Percentiles rank a stretch among this genome's conserved stretches.
Conservation (phyloP, 2,888 invertebrate species). For the Isotomurus palustris region DNA sequence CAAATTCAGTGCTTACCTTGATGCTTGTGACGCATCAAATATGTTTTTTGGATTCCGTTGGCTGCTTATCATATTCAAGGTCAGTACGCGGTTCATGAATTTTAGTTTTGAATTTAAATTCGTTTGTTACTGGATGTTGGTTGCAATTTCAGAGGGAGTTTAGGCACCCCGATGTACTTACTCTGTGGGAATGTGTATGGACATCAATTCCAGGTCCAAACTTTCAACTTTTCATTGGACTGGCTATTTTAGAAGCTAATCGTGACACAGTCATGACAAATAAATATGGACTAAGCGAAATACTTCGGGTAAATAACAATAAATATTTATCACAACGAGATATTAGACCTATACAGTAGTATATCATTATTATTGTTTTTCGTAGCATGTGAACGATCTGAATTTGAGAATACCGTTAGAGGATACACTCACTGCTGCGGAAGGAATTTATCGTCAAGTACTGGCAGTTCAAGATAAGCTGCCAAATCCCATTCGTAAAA, state of each 20-base stretch:
- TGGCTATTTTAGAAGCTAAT: conserved; percentile 88
- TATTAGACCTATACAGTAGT: neutral
- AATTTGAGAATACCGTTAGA: conserved; percentile 80
- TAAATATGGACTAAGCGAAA: conserved; percentile 92
- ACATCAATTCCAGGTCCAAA: conserved; percentile 89
- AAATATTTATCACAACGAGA: neutral
- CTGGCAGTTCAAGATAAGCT: conserved; percentile 60
- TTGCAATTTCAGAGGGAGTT: conserved; percentile 68
- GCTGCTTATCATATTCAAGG: conserved; percentile 85
- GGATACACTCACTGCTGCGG: conserved; percentile 75
- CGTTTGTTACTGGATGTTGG: neutral
- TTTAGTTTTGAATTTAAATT: neutral
- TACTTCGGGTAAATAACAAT: conserved; percentile 68
- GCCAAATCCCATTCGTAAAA: conserved; percentile 65
- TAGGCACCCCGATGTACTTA: conserved; percentile 75
- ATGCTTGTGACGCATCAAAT: conserved; percentile 82
- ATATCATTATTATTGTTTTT: conserved; percentile 47
- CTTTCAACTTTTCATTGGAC: conserved; percentile 88
- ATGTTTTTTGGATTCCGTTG: conserved; percentile 99
- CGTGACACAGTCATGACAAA: conserved; percentile 82
- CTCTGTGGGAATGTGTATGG: conserved; percentile 93
- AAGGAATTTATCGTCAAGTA: conserved; percentile 87
- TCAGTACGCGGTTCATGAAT: conserved; percentile 12
- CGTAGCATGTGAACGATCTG: conserved; percentile 92
- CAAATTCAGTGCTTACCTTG: conserved; percentile 76